A percentile compares a stretch with the other conserved stretches of the same genome.
Conservation (phyloP, 2,797 vertebrate species). For the Sebastes elongatus region DNA sequence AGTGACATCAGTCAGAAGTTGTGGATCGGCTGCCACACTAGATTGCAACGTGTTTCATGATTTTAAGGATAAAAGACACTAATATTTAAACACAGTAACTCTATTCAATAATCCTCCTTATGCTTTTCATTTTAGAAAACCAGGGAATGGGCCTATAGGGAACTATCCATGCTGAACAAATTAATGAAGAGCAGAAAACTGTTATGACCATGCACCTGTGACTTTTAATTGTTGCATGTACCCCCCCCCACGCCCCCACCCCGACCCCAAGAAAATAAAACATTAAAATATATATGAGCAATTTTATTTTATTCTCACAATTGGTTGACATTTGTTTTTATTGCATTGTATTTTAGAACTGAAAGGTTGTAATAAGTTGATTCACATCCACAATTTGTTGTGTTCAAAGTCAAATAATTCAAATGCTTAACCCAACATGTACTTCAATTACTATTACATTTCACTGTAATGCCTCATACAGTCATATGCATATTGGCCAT, state of each 20-base stretch:
- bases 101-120: background rate
- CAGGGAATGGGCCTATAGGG: background rate
- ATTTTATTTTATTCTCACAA: background rate
- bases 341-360: background rate
- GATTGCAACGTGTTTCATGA: background rate
- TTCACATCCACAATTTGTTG: background rate
- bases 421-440: background rate
- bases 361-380: background rate
- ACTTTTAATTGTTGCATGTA: background rate
- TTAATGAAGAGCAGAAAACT: background rate
- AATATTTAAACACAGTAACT: background rate
- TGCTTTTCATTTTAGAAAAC: background rate
- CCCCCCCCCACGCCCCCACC: rapidly evolving
- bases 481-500: too few relatives aligned
- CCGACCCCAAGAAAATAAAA: background rate
- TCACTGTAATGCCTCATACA: too few relatives aligned
- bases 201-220: background rate
- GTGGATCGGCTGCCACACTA: background rate
- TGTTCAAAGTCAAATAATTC: background rate
- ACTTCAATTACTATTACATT: background rate
- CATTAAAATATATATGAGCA: background rate
- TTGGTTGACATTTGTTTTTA: background rate
- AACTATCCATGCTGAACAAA: background rate
- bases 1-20: background rate
- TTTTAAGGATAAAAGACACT: background rate